Evolutionary conservation across 2,888 invertebrate genomes (phyloP), one percentile per base, ranked within the genome.

Genomic region (Shargacucullia verbasci): DNA sequence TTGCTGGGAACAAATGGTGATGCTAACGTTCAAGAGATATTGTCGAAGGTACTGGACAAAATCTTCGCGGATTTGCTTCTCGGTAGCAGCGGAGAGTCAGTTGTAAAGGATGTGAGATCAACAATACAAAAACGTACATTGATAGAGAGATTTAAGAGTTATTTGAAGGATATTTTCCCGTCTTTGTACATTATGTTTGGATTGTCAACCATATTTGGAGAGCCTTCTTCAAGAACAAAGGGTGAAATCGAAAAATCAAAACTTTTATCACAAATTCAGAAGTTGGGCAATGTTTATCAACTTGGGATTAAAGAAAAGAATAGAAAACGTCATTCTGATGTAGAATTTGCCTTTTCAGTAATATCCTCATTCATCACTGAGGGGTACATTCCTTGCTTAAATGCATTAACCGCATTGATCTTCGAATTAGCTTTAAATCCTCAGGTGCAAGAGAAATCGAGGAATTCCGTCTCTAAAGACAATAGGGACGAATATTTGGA

Each of bases 1-100:
- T 92, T 92, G 90, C 85, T 87, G 78, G 91, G 90, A 91, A 92
- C 88, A 89, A 92, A 90, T 85, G 93, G 89, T 83, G 91, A 91
- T 82, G 85, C 85, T 82, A 91, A 90, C 84, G 89, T 92, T 85
- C 92, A 90, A 88, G 85, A 88, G 82, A 86, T 91, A 84, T 85
- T 93, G 87, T 87, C 89, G 78, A 85, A 88, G 83, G 84, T 92
- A 89, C 88, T 94, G 90, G 93, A 94, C 82, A 84, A 83, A 81
- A 84, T 91, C 80, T 92, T 92, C 83, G 85, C 86, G 77, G 87
- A 88, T 83, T 84, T 92, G 75, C 87, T 93, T 59, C 81, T 92
- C 56, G 87, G 85, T 70, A 83, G 83, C 63, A 69, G 73, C 56
- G 85, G 86, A 67, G 81, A 79, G 48, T 78, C 81, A 53, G 73